Base-by-base conservation (phyloP, 2,797 vertebrate genomes). In the Ptychobarbus kaznakovi region DNA sequence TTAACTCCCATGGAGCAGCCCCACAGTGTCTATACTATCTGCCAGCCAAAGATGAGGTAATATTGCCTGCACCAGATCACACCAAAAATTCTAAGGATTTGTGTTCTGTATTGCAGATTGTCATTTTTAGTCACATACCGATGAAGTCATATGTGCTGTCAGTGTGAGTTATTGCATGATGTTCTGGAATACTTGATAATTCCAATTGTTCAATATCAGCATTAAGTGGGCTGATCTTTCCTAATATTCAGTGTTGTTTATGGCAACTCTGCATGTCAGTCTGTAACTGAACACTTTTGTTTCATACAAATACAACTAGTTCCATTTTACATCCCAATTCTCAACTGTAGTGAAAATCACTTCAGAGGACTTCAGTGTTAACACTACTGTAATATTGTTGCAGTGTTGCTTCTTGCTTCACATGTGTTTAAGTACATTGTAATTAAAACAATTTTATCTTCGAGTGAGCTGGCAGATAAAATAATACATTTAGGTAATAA, bases 1-100 rank as follows among this genome's bases (percentile, higher is more conserved):
- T 91, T 90, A 90, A 90, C 89, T 93, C 89, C 87, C 83, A 18
- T 82, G 16, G 61, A 80, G 81, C 44, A 70, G 18, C 69, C 63
- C 85, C 49, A 70, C 69, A 56, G 35, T 58, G 40, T 28, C 82
- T 75, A 75, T 73, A 75, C 73, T 81, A 58, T 75, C 58, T 49
- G 38, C 61, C 56, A 56, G 40, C 46, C 38, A 79, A 53, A 66
- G 44, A 77, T 85, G 65, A 72, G 68, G 40, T 63, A 56, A 56
- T 49, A 25, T 22, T 77, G 63, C 61, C 61, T 69, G 51, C 32
- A 63, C 32, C 51, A 77, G 28, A 81, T 49, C 40, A 78, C 56
- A 74, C 16, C 56, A 53, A 25, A 78, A 73, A 72, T 77, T 42
- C 40, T 3, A 61, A 78, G 22, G 22, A 20, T 76, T 56, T 79